Evolutionary conservation across 2,888 invertebrate species (phyloP).

Genomic region (Callinectes sapidus): DNA sequence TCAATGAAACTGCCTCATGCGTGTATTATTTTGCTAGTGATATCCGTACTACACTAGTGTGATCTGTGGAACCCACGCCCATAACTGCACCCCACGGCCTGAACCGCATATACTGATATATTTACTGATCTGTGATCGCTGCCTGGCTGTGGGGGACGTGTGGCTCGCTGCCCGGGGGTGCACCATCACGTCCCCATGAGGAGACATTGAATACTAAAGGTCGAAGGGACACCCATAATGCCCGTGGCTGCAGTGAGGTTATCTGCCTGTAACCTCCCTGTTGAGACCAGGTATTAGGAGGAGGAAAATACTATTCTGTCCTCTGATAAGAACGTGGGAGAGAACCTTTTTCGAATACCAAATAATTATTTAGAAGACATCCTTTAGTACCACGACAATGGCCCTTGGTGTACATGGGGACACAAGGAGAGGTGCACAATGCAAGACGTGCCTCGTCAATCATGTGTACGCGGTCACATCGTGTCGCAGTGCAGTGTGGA

Average conservation of each 20-base stretch:
- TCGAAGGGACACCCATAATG: neutral
- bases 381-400: neutral
- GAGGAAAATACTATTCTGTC: neutral
- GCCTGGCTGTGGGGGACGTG: neutral
- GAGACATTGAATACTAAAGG: neutral
- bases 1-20: neutral
- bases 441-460: neutral
- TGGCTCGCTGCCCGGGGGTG: neutral
- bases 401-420: neutral
- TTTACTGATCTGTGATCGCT: neutral
- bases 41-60: neutral
- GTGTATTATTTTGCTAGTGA: neutral
- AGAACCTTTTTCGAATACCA: neutral
- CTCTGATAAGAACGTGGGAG: neutral
- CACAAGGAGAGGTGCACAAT: neutral
- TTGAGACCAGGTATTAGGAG: neutral
- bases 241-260: neutral
- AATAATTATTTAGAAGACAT: neutral
- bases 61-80: neutral
- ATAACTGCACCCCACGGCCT: neutral
- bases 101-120: neutral
- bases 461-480: neutral
- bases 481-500: neutral
- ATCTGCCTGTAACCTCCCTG: neutral
- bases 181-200: neutral